These are phyloP conservation scores for Rhincodon typus DNA, from an alignment of 2,797 vertebrate genomes.

Conservation along the genomic window DNA sequence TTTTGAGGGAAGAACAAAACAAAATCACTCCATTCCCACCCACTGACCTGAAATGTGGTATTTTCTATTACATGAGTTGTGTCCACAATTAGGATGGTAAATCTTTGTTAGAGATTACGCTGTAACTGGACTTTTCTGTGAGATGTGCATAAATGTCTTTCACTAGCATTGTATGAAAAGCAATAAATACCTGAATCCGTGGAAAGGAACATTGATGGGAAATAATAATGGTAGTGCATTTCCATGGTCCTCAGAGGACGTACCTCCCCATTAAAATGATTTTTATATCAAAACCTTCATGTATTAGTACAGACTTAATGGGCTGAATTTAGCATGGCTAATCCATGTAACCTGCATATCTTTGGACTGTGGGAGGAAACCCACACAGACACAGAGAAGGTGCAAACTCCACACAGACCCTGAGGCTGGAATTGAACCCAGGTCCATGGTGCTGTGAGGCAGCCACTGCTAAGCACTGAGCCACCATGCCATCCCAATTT, in stretches of 20 bases:
- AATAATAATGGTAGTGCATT: background rate
- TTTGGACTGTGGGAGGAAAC: no score
- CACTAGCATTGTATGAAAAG: background rate
- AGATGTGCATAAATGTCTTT: background rate
- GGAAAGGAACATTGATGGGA: background rate
- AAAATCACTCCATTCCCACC: background rate
- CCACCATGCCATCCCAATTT: no score
- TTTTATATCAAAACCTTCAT: no score
- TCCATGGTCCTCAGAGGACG: background rate
- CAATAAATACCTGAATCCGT: background rate
- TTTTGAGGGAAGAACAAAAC: background rate
- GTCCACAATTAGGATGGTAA: background rate
- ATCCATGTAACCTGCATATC: no score
- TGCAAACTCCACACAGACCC: no score
- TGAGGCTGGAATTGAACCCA: no score
- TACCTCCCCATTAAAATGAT: background rate
- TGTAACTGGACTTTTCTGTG: background rate
- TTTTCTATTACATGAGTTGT: background rate
- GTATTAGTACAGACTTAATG: no score
- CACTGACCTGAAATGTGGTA: background rate
- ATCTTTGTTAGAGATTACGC: background rate
- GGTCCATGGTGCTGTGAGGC: no score
- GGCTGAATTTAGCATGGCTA: no score
- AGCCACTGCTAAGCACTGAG: no score
- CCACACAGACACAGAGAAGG: no score